Evolutionary conservation across 2,113 vertebrate species (phyloP), one percentile per base, ranked within the genome.

Genomic region (Coregonus clupeaformis): DNA sequence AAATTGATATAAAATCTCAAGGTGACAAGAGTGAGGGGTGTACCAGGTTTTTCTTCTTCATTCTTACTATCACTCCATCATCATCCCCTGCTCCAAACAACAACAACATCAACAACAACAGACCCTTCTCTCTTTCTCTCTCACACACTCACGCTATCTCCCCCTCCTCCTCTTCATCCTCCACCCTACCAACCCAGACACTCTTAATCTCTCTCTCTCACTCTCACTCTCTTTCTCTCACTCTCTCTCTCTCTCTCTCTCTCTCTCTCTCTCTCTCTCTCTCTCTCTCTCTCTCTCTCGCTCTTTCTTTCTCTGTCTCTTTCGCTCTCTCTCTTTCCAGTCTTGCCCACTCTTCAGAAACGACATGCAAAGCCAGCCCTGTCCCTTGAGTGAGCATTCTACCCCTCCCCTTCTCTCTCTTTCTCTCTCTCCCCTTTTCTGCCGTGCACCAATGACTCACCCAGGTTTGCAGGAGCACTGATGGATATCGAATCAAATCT

Each of bases 361-460:
- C 1, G 16, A 60, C 60, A 63, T 11, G 24, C 6, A 63, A 63
- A 63, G 60, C 64, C 59, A 62, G 20, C 22, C 29, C 29, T 30
- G 25, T 32, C 27, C 16, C 27, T 29, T 30, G 25, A 32, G 29
- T 32, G 12, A 80, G 82, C 82, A 68, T 80, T 18, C 71, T 36
- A 14, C 16, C 11, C 22, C 52, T 24, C 57, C 62, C 18, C 6
- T 49, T 22, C 25, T 60, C 6, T 16, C 25, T 65, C 25, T 60
- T 2, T 16, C 25, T 65, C 70, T 67, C 76, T 52, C 42, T 60
- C 25, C 45, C 65, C 18, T 32, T n/a, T 70, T 65, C 66, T 78
- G 30, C 72, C 76, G 72, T 71, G 49, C 36, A 36, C 45, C 29
- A 79, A 57, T 86, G 81, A 86, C 76, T 83, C 79, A 83, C 77